Base-by-base conservation (phyloP, 2,797 vertebrate species). In the Sebastes elongatus region DNA sequence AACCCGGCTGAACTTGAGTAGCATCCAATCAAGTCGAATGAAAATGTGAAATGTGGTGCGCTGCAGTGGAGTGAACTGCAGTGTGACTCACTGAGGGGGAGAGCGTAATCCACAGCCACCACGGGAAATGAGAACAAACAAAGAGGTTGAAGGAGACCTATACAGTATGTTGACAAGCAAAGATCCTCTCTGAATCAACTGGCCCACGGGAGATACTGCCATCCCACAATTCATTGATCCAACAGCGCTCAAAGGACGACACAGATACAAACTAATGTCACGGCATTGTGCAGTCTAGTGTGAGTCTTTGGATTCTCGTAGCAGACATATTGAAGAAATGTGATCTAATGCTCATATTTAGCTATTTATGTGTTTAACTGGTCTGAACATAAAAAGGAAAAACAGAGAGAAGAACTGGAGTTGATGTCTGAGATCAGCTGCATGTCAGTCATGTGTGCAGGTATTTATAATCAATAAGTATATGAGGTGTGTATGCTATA, bases 31-130 rank as follows among this genome's bases (percentile, higher is more conserved):
- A 14, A 10, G 60, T 53, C 25, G 53, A 69, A 18, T 61, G 30
- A 42, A 60, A 35, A 66, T 53, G 56, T 49, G 75, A 82, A 42
- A 42, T 42, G 38, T 42, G 38, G 76, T 69, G 4, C 73, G 72
- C 23, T 79, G 77, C 61, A 59, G 74, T 53, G 57, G 63, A 6
- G 60, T 61, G 38, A 61, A 8, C 88, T 71, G 88, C n/a, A 83
- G 79, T 30, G 68, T 84, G 81, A 88, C 68, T 84, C 84, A 83
- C 67, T 63, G 68, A 70, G 53, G 6, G 57, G 14, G 67, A 75
- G 71, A 38, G 46, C 10, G 3, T 69, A 76, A 81, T 66, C 74
- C 49, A 42, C 32, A 38, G 56, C 71, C 59, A 52, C 33, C 11
- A 20, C 23, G 23, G 56, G 27, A 55, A 71, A 69, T 14, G 53